Evolutionary conservation across 2,888 invertebrate genomes (phyloP).

Genomic region (Pinctada fucata): DNA sequence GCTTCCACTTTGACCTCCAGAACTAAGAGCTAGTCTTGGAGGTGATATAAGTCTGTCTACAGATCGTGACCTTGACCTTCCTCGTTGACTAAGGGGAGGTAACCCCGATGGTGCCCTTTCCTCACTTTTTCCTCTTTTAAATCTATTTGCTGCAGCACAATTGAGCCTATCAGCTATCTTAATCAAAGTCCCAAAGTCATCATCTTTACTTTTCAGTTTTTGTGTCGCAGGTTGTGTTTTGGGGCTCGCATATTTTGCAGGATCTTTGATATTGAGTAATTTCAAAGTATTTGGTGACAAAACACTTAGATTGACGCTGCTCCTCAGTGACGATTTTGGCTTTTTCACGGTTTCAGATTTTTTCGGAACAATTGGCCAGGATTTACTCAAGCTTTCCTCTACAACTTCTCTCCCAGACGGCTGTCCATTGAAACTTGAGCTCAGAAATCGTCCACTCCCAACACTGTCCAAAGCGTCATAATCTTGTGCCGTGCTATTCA

Average conservation of each 20-base stretch:
- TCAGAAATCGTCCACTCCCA: neutral
- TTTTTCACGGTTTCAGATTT: constrained; percentile 23
- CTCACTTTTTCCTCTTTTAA: neutral
- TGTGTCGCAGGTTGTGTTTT: neutral
- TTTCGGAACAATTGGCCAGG: constrained; percentile 51
- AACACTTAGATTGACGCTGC: constrained; percentile 48
- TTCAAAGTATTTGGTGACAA: constrained; percentile 67
- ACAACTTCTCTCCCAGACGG: neutral
- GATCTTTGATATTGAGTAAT: constrained; percentile 62
- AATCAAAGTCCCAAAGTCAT: constrained; percentile 56
- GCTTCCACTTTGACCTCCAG: constrained; percentile 5
- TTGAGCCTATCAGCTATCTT: constrained; percentile 70
- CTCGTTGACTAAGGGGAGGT: constrained; percentile 19
- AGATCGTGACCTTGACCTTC: constrained; percentile 49
- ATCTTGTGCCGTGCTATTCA: neutral
- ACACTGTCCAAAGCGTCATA: neutral
- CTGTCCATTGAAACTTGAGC: constrained; percentile 41
- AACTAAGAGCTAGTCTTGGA: constrained; percentile 11
- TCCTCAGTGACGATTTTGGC: neutral
- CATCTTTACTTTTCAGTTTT: constrained; percentile 7
- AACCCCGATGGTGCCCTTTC: neutral
- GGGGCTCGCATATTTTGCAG: constrained; percentile 46
- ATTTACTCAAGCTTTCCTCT: constrained; percentile 43
- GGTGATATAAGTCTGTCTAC: constrained; percentile 43
- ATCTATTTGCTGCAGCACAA: constrained; percentile 60